Evolutionary conservation across 1,140 invertebrate genomes (phyloP).

Genomic region (Drosophila grimshawi): DNA sequence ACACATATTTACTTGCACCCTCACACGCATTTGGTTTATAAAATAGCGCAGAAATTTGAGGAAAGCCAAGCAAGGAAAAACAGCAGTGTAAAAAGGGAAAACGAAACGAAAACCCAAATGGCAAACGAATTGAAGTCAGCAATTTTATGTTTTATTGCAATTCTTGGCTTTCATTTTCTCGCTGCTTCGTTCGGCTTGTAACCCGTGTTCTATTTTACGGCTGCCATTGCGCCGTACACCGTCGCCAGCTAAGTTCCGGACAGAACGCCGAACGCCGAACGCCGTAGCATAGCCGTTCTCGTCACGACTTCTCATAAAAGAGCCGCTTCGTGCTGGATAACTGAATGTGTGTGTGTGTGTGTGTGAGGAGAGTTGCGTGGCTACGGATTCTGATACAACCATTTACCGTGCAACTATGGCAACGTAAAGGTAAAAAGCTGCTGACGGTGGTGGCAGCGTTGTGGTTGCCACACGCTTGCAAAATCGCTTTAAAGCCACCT

Average conservation of each 20-base stretch:
- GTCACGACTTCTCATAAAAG: no score
- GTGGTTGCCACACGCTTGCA: conserved; percentile 33
- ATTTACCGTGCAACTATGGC: conserved; percentile 35
- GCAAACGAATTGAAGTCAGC: conserved; percentile 81
- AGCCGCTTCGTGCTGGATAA: no score
- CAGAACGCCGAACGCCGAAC: background rate
- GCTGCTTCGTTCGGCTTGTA: no score
- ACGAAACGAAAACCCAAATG: conserved; percentile 69
- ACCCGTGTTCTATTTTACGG: conserved; percentile 53
- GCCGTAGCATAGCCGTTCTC: no score
- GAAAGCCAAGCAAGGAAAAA: conserved; percentile 25
- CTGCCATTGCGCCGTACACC: conserved; percentile 22
- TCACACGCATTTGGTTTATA: conserved; percentile 33
- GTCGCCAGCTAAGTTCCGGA: background rate
- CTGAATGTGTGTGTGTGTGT: background rate
- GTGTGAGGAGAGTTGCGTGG: conserved; percentile 27
- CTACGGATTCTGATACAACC: conserved; percentile 46
- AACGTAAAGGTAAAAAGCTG: conserved; percentile 48
- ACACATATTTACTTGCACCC: conserved; percentile 7
- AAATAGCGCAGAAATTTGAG: conserved; percentile 57
- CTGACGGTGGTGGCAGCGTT: conserved; percentile 1
- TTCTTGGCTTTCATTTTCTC: conserved; percentile 67
- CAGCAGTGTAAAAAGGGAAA: conserved; percentile 51
- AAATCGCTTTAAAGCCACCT: conserved; percentile 72
- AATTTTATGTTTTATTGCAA: conserved; percentile 83